Conservation (phyloP, 2,113 vertebrate genomes). For the Mellivora capensis region DNA sequence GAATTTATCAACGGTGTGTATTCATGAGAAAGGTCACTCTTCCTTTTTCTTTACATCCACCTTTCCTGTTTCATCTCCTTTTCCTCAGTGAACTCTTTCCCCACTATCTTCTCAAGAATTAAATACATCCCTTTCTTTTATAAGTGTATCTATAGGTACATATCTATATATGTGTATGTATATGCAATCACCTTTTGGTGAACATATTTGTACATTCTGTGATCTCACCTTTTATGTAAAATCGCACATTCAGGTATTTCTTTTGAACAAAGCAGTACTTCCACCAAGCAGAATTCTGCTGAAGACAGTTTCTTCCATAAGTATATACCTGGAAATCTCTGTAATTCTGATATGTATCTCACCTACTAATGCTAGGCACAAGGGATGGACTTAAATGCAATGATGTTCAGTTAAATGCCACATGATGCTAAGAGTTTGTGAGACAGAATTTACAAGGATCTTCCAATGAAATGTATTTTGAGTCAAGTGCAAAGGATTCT, state of each 20-base stretch:
- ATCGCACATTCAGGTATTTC: neutral
- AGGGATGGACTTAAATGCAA: neutral
- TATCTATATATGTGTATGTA: neutral
- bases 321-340: neutral
- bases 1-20: neutral
- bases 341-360: neutral
- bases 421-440: neutral
- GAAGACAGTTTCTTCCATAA: neutral
- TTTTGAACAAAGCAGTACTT: neutral
- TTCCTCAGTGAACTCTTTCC: neutral
- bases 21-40: neutral
- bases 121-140: neutral
- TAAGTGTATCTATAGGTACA: neutral
- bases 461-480: neutral
- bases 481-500: neutral
- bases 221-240: neutral
- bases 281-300: neutral
- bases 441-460: neutral
- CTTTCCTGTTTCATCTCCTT: neutral
- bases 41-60: neutral
- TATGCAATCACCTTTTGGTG: neutral
- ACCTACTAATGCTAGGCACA: neutral
- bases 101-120: neutral
- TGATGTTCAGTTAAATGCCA: neutral
- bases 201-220: neutral